Base-by-base conservation (phyloP, 2,797 vertebrate species). In the Myioborus miniatus region DNA sequence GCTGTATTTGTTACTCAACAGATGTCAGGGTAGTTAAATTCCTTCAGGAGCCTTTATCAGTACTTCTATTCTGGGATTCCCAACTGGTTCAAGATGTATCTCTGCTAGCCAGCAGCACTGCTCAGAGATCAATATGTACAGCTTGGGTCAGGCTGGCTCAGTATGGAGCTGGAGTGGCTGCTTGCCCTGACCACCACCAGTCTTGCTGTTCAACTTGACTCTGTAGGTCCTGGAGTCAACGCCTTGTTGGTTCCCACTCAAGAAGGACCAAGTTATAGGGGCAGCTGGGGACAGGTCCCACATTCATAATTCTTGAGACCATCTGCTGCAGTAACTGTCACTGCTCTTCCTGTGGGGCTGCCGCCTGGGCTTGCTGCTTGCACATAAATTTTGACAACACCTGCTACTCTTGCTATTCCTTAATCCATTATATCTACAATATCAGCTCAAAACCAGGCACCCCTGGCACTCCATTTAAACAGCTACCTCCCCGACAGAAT, bases 21-120 rank as follows among this genome's bases (percentile, higher is more conserved):
- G 97, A 98, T 98, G 97, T 97, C 97, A 97, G 97, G 86, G 97
- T 97, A 96, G 93, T 97, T 97, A 96, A 95, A 97, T 95, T 98
- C 97, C 92, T 97, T 75, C 90, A 97, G 88, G 95, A 97, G 94
- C 85, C 89, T 97, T 95, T 96, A 93, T 91, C 94, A 95, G 92
- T 91, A 56, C 79, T 95, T 95, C 89, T 96, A 93, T 95, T 95
- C 85, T 95, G 87, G 91, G 95, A 91, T 96, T 96, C 93, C 94
- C 96, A 97, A 87, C 94, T 81, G 95, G 89, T 95, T 96, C 93
- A 96, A 96, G 94, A 96, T 94, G 93, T 91, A 94, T 89, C 87
- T 83, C 75, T 87, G 77, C 30, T 67, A 30, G 52, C 62, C 3
- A 0, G 77, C 86, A 71, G 86, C 52, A 6, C n/a, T 24, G 43